phyloP scores from a whole-genome alignment of 1,140 invertebrate species.

The Lepidurus apus region DNA sequence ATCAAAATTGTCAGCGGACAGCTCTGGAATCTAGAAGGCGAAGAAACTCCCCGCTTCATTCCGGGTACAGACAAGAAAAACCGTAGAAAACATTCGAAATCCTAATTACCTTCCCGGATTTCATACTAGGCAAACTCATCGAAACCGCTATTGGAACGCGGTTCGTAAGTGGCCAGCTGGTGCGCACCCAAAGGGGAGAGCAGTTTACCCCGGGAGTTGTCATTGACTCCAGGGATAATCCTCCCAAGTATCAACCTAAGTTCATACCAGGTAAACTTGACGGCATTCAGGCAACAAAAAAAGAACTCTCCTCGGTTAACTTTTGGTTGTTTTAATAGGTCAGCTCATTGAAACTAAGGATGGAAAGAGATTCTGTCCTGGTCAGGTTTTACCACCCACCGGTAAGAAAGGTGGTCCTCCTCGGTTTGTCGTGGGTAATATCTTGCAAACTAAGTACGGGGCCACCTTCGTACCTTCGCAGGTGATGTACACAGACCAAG shows the following conservation, averaged over 20 bases:
- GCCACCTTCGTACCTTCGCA: constrained; percentile 32
- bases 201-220: constrained; percentile 69
- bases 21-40: constrained; percentile 51
- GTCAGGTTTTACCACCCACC: constrained; percentile 48
- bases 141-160: constrained; percentile 52
- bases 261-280: constrained; percentile 39
- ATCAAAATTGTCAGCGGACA: constrained; percentile 62
- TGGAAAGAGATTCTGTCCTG: constrained; percentile 40
- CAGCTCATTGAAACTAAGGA: constrained; percentile 38
- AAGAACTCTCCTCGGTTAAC: constrained; percentile 41
- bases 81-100: not conserved
- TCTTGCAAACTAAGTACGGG: constrained; percentile 38
- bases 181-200: constrained; percentile 61
- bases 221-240: constrained; percentile 52
- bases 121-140: constrained; percentile 64
- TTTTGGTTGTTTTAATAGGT: constrained; percentile 62
- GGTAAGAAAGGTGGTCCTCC: constrained; percentile 48
- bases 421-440: constrained; percentile 60
- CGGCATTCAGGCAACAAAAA: constrained; percentile 40
- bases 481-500: constrained; percentile 33
- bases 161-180: constrained; percentile 65
- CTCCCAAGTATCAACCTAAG: constrained; percentile 31
- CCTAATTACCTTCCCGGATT: constrained; percentile 47
- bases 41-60: constrained; percentile 44
- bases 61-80: constrained; percentile 11